Conservation (phyloP, 2,113 vertebrate genomes). For the Apodemus sylvaticus region DNA sequence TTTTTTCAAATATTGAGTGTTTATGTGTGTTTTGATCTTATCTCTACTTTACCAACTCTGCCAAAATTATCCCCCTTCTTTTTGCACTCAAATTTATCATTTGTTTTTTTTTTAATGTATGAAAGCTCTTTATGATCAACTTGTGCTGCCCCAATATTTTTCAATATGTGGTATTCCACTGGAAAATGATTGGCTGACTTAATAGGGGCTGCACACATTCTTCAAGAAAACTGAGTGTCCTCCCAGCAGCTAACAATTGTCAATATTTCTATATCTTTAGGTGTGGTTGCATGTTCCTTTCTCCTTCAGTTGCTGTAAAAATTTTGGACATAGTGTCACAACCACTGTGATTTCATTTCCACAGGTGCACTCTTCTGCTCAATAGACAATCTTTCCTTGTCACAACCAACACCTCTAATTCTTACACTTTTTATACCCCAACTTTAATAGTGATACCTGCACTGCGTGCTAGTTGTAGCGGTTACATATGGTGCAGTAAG, state of each 20-base stretch:
- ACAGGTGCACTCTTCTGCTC: accelerated
- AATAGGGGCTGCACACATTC: neutral
- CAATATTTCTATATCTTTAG: neutral
- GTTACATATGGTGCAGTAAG: neutral
- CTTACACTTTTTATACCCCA: neutral
- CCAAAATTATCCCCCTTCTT: neutral
- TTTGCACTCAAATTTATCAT: neutral
- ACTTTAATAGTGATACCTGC: neutral
- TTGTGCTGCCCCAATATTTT: neutral
- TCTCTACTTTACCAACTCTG: neutral
- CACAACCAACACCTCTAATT: neutral
- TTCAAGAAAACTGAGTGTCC: neutral
- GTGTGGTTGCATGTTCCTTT: neutral
- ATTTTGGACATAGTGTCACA: neutral
- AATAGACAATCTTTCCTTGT: too few relatives aligned
- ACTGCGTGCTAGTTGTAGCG: neutral
- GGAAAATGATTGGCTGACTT: neutral
- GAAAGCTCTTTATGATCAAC: neutral
- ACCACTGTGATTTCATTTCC: neutral
- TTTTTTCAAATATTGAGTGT: neutral
- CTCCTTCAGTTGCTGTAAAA: neutral
- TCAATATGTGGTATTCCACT: neutral
- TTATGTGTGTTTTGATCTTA: neutral
- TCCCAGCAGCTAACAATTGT: neutral
- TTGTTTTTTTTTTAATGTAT: neutral